Evolutionary conservation across 2,888 invertebrate species (phyloP), one percentile per base, ranked within the genome.

Genomic region (Cinara cedri): DNA sequence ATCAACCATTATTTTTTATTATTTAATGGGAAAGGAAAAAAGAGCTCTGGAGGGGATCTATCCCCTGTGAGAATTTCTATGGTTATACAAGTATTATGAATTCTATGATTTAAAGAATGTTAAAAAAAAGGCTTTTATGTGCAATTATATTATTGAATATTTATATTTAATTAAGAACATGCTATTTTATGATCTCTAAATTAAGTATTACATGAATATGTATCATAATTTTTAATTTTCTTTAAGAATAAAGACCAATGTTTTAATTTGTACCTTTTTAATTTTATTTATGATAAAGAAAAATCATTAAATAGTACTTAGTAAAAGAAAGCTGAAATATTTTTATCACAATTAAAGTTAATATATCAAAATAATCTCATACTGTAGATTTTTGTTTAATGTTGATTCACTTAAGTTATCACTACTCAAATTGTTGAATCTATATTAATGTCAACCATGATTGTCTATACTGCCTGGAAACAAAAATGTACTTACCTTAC

Each of bases 111-210:
- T 63, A 21, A 16, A 63, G 51, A 57, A 16, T 14, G 6, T 34
- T 34, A 34, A 49, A 46, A 26, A 11, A 71, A 42, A 24, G 9
- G 1, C 16, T 63, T 63, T 42, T 63, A 21, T 54, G 74, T 74
- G 63, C 63, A 74, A 63, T 74, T 63, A 42, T 74, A 74, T 34
- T 42, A 51, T 34, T 34, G n/a, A 63, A 74, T 34, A 16, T 42
- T 16, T 42, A 51, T 34, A 60, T 13, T 60, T 72, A 3, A 44
- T 44, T 57, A 46, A 71, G 57, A 44, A 3, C 44, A 62, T 49
- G 49, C 19, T 72, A 26, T 34, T 26, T 34, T 46, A 72, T 72
- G 72, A 72, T 74, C 63, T 74, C 74, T 63, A 54, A 24, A 42
- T 51, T 74, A 63, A 54, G 51, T 74, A 63, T 74, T 74, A 42